These are phyloP conservation scores for Ctenopoma kingsleyae DNA, from an alignment of 2,797 vertebrate species.

Conservation along the genomic window DNA sequence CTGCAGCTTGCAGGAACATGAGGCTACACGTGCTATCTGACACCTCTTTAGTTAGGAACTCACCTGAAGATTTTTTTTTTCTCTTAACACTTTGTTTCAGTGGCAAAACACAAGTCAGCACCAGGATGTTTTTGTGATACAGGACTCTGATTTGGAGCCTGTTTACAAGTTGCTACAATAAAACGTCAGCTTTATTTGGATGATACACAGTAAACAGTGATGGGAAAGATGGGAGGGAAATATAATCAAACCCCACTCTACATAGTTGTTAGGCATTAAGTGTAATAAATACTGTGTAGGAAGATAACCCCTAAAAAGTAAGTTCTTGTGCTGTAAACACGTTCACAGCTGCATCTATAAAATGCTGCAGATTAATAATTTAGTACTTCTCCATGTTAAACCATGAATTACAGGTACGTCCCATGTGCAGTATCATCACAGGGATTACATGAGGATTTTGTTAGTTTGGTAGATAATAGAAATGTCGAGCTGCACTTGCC, in stretches of 20 bases:
- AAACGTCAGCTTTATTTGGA: neutral
- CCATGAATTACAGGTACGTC: too few species aligned
- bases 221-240: neutral
- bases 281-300: neutral
- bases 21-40: constrained; percentile 20
- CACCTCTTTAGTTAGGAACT: constrained; percentile 41
- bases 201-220: neutral
- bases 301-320: neutral
- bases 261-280: neutral
- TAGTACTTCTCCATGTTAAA: too few species aligned
- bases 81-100: constrained; percentile 33
- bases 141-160: neutral
- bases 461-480: too few species aligned
- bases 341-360: too few species aligned
- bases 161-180: constrained; percentile 6
- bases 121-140: constrained; percentile 3
- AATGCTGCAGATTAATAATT: too few species aligned
- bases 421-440: too few species aligned
- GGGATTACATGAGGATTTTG: too few species aligned
- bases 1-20: constrained; percentile 55
- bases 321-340: neutral
- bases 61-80: constrained; percentile 17
- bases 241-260: neutral
- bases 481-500: too few species aligned
- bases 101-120: constrained; percentile 3